Evolutionary conservation across 1,140 invertebrate genomes (phyloP).

Genomic region (Platyscapa corneri): DNA sequence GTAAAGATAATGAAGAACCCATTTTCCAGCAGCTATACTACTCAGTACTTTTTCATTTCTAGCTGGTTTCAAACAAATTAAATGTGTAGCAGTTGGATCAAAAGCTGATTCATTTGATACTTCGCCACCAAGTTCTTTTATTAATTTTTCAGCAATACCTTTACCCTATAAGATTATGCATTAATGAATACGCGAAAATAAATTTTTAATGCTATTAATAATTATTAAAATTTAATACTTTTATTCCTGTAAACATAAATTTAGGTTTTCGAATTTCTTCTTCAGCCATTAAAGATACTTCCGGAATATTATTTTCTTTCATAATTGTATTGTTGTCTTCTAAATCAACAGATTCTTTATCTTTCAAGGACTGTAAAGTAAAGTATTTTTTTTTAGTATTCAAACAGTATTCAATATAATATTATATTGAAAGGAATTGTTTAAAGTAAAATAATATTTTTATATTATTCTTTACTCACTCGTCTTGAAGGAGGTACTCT

Average conservation of each 20-base stretch:
- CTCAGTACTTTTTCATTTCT: slow-evolving; percentile 91
- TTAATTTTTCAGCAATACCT: slow-evolving; percentile 72
- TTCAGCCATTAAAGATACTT: not conserved
- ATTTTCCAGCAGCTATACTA: slow-evolving; percentile 89
- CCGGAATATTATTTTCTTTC: slow-evolving; percentile 18
- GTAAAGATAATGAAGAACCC: slow-evolving; percentile 88
- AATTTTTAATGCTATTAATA: slow-evolving; percentile 1
- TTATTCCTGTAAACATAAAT: slow-evolving; percentile 70
- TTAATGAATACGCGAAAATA: not conserved
- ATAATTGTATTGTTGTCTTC: not conserved
- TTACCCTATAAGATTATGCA: slow-evolving; percentile 65
- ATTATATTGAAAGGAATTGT: not conserved
- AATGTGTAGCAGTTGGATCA: slow-evolving; percentile 83
- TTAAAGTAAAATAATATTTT: slow-evolving; percentile 19
- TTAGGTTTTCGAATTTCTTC: slow-evolving; percentile 53
- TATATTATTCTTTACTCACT: slow-evolving; percentile 40
- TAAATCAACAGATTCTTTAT: slow-evolving; percentile 39
- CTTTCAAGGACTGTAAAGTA: slow-evolving; percentile 36
- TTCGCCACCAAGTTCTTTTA: slow-evolving; percentile 80
- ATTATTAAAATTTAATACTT: slow-evolving; percentile 54
- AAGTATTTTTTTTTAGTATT: not conserved
- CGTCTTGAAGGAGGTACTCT: slow-evolving; percentile 46
- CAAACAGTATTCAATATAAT: no score
- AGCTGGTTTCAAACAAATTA: slow-evolving; percentile 82
- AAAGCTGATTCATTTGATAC: slow-evolving; percentile 78